These are phyloP conservation scores for Pogonophryne albipinna DNA, from an alignment of 2,797 vertebrate genomes.

Conservation along the genomic window DNA sequence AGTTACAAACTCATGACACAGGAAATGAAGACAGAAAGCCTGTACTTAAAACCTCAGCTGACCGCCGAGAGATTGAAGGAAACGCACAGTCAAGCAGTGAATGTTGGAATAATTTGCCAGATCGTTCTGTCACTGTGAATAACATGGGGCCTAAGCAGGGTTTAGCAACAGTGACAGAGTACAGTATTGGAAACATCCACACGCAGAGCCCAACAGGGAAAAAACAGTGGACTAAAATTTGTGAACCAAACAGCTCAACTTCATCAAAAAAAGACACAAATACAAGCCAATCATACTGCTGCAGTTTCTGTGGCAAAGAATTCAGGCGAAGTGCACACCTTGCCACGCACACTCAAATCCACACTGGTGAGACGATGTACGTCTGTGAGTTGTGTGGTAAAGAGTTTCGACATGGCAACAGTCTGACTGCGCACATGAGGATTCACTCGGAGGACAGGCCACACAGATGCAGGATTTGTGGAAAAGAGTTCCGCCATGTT, in stretches of 20 bases:
- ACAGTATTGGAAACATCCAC: neutral
- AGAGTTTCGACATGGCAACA: slow-evolving; percentile 36
- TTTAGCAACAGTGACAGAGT: neutral
- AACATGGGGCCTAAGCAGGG: neutral
- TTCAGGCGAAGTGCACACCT: slow-evolving; percentile 25
- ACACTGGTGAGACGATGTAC: slow-evolving; percentile 8
- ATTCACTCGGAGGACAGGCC: slow-evolving; percentile 35
- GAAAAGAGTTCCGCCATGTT: slow-evolving; percentile 29
- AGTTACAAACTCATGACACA: slow-evolving; percentile 9
- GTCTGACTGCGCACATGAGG: slow-evolving; percentile 35
- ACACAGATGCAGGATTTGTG: slow-evolving; percentile 17
- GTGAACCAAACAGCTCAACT: neutral
- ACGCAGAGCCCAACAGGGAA: neutral
- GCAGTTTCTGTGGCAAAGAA: slow-evolving; percentile 18
- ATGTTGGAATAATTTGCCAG: slow-evolving; percentile 12
- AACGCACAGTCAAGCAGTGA: neutral
- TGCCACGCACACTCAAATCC: slow-evolving; percentile 11
- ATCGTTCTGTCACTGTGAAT: slow-evolving; percentile 13
- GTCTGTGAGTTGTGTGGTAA: slow-evolving; percentile 35
- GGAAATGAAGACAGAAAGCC: slow-evolving; percentile 19
- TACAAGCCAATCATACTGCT: slow-evolving; percentile 5
- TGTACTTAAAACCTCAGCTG: neutral
- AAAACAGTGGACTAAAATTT: neutral
- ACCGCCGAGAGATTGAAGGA: neutral
- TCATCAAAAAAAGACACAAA: neutral